Conservation (phyloP, 1,140 invertebrate species). For the Lamellibrachia luymesi region DNA sequence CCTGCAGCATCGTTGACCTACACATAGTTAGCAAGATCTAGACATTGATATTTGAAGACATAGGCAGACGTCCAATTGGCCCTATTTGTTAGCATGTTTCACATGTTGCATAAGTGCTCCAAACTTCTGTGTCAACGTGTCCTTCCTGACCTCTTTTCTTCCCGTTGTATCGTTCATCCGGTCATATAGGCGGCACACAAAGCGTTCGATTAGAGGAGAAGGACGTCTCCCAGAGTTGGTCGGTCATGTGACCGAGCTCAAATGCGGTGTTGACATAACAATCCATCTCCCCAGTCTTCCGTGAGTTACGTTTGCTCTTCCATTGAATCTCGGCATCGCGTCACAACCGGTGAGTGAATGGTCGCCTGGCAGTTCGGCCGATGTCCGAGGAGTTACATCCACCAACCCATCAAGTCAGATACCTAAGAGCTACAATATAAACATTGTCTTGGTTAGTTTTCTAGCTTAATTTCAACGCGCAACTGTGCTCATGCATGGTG, state of each 20-base stretch:
- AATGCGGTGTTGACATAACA: background rate
- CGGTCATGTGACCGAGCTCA: background rate
- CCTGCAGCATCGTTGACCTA: background rate
- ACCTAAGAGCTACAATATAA: too few relatives aligned
- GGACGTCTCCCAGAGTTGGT: background rate
- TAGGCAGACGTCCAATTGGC: background rate
- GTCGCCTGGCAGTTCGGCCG: background rate
- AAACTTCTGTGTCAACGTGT: background rate
- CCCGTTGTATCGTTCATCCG: background rate
- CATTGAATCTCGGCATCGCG: background rate
- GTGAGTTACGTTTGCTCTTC: background rate
- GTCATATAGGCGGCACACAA: background rate
- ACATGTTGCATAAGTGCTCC: background rate
- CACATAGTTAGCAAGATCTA: background rate
- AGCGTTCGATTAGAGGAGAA: background rate
- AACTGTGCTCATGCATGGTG: too few relatives aligned
- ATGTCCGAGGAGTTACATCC: too few relatives aligned
- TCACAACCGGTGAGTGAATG: background rate
- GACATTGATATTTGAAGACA: background rate
- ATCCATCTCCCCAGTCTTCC: background rate
- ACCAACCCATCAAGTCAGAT: too few relatives aligned
- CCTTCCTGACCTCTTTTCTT: background rate
- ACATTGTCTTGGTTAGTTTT: background rate
- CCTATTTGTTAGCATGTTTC: background rate
- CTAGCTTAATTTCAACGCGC: too few relatives aligned